Percentiles rank a stretch among this genome's conserved stretches.
Evolutionary conservation across 2,888 invertebrate species (phyloP).

Genomic region (Catocala sponsa): DNA sequence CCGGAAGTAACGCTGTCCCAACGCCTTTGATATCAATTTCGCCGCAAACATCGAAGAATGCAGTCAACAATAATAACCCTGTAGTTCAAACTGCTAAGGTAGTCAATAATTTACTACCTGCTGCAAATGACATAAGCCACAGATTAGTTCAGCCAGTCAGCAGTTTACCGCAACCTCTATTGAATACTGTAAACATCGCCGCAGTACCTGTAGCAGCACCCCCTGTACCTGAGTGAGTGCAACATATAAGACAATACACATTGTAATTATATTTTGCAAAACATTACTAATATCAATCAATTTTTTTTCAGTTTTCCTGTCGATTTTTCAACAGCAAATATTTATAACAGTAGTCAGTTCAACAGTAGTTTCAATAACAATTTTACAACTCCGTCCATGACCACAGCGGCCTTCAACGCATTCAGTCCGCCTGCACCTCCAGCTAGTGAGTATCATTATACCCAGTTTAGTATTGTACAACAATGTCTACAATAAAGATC

Average conservation of each 20-base stretch:
- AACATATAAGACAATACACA: background rate
- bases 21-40: constrained; percentile 79
- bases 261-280: background rate
- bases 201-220: constrained; percentile 48
- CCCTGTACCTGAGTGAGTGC: constrained; percentile 81
- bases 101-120: constrained; percentile 66
- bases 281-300: constrained; percentile 14
- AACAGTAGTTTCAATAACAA: constrained; percentile 76
- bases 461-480: background rate
- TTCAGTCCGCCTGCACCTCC: constrained; percentile 65
- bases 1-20: constrained; percentile 63
- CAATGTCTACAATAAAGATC: too few relatives aligned
- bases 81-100: constrained; percentile 68
- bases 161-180: constrained; percentile 65
- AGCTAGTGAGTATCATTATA: constrained; percentile 66
- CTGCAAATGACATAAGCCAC: constrained; percentile 66
- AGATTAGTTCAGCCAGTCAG: constrained; percentile 75
- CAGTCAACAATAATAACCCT: constrained; percentile 70
- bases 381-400: constrained; percentile 80
- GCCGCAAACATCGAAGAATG: constrained; percentile 66
- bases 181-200: constrained; percentile 58
- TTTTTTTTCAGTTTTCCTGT: constrained; percentile 89
- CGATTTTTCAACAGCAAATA: constrained; percentile 91
- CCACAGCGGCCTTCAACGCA: constrained; percentile 66
- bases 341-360: constrained; percentile 89